Evolutionary conservation across 2,888 invertebrate genomes (phyloP).

Genomic region (Oeneis ivallda): DNA sequence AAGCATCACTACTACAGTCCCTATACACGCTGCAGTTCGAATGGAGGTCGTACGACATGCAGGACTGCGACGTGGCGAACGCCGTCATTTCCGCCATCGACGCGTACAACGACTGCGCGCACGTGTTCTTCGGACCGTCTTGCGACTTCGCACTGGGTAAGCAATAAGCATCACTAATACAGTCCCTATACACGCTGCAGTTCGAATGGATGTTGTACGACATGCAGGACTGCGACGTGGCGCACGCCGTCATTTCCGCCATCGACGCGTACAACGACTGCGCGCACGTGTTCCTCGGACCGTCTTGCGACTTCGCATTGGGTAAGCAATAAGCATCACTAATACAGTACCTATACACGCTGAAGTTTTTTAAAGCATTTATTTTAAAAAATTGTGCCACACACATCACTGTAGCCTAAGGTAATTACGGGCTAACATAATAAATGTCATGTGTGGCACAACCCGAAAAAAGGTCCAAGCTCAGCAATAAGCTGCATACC

Average conservation of each 20-base stretch:
- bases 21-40: slow-evolving; percentile 82
- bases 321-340: slow-evolving; percentile 79
- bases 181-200: too few relatives aligned
- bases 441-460: too few relatives aligned
- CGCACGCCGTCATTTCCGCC: slow-evolving; percentile 86
- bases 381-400: too few relatives aligned
- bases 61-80: slow-evolving; percentile 86
- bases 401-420: too few relatives aligned
- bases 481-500: too few relatives aligned
- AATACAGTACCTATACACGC: too few relatives aligned
- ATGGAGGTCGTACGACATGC: slow-evolving; percentile 85
- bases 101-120: slow-evolving; percentile 87
- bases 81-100: slow-evolving; percentile 88
- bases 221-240: slow-evolving; percentile 86
- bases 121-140: slow-evolving; percentile 90
- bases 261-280: slow-evolving; percentile 88
- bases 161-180: slow-evolving; percentile 85
- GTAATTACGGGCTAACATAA: too few relatives aligned
- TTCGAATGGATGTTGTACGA: slow-evolving; percentile 84
- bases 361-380: too few relatives aligned
- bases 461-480: too few relatives aligned
- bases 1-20: too few relatives aligned
- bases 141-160: slow-evolving; percentile 92
- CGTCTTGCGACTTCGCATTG: slow-evolving; percentile 89
- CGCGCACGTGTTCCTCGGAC: slow-evolving; percentile 90